These are phyloP conservation scores for Oryzaephilus surinamensis DNA, from an alignment of 1,140 invertebrate species.

Conservation along the genomic window DNA sequence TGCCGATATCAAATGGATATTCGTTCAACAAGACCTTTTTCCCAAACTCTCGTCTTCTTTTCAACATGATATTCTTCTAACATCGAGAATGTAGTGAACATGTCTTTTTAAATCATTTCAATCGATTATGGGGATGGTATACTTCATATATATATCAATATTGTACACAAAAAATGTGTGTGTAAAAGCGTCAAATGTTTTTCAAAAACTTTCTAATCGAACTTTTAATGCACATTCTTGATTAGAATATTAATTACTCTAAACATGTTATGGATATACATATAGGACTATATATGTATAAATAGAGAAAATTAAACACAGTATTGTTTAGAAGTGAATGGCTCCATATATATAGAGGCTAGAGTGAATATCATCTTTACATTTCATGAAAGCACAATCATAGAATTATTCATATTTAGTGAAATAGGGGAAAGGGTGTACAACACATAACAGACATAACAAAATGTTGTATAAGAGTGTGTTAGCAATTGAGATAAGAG, in stretches of 20 bases:
- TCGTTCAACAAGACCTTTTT: too few relatives aligned
- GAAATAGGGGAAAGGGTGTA: slow-evolving; percentile 16
- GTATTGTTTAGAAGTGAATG: slow-evolving; percentile 2
- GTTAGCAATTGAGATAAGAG: slow-evolving; percentile 33
- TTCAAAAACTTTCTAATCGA: too few relatives aligned
- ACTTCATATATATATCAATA: slow-evolving; percentile 8
- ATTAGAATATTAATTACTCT: too few relatives aligned
- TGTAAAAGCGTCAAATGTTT: too few relatives aligned
- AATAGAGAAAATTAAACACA: too few relatives aligned
- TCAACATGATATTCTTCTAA: slow-evolving; percentile 21
- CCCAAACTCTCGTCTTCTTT: too few relatives aligned
- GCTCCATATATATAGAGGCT: background rate
- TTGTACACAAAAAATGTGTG: too few relatives aligned
- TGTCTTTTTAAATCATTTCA: slow-evolving; percentile 21
- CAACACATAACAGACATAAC: slow-evolving; percentile 21
- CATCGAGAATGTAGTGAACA: slow-evolving; percentile 27
- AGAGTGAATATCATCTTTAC: slow-evolving; percentile 9
- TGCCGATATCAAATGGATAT: slow-evolving; percentile 15
- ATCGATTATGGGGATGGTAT: slow-evolving; percentile 17
- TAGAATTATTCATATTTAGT: slow-evolving; percentile 23
- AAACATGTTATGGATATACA: too few relatives aligned
- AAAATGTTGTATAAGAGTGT: slow-evolving; percentile 30
- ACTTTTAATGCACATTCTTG: too few relatives aligned
- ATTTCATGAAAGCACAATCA: slow-evolving; percentile 23
- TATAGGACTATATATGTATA: too few relatives aligned